phyloP scores from a whole-genome alignment of 2,113 vertebrate genomes.

The Rhea pennata region DNA sequence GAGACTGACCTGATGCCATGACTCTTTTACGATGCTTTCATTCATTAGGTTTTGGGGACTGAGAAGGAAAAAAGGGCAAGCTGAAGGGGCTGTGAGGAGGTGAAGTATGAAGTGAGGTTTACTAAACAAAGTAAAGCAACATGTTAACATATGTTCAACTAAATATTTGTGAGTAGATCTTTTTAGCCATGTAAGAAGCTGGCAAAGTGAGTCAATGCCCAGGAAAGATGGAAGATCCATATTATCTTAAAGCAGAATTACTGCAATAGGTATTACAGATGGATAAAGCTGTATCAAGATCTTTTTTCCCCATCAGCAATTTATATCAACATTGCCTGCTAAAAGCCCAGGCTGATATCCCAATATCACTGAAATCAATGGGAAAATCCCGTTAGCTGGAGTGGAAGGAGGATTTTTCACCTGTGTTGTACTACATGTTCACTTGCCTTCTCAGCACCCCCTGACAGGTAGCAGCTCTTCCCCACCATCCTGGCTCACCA shows the following conservation, averaged over 20 bases:
- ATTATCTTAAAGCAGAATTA: neutral
- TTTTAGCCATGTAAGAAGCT: neutral
- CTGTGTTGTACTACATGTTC: neutral
- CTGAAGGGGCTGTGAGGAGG: accelerated
- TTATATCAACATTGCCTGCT: neutral
- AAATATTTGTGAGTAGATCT: accelerated
- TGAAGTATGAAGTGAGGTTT: neutral
- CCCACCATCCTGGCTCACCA: neutral
- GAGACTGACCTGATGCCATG: neutral
- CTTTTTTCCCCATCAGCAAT: neutral
- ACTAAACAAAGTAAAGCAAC: neutral
- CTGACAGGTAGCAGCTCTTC: accelerated
- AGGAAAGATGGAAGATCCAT: neutral
- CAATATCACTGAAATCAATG: neutral
- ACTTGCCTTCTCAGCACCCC: neutral
- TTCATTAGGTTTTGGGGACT: accelerated
- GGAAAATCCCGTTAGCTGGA: neutral
- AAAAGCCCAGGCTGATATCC: neutral
- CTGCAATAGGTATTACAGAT: neutral
- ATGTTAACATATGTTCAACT: neutral
- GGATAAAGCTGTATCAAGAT: neutral
- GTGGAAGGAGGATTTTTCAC: neutral
- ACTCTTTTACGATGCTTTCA: neutral
- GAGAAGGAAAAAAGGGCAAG: neutral
- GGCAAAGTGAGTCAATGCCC: neutral